Evolutionary conservation across 2,888 invertebrate species (phyloP), one percentile per base, ranked within the genome.

Genomic region (Polyommatus iphigenia): DNA sequence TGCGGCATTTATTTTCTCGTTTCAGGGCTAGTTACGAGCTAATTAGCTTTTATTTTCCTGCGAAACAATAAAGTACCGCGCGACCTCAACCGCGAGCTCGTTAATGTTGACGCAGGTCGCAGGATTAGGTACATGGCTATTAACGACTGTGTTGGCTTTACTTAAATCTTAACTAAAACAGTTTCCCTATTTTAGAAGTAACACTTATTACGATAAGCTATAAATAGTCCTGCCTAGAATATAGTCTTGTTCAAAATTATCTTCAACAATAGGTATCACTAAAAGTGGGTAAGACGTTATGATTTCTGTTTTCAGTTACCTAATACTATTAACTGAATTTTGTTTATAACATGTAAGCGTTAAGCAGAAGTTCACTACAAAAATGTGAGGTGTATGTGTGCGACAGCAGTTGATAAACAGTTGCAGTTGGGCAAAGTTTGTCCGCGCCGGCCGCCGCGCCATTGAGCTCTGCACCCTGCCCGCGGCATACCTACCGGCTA

Each of bases 401-500:
- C 29, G 29, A 29, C 67, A 5, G 67, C 67, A 1, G 29, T 32
- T 67, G 29, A 67, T 67, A 18, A 67, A 32, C 67, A 67, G 29
- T 62, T 24, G 29, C 67, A 67, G 67, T 67, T 67, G 29, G 67
- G 29, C 29, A 67, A 67, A 67, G 67, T 67, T 67, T 29, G 67
- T 13, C 29, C 29, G 24, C 67, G 29, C 8, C 67, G 67, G 62
- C 62, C 62, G 62, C 24, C 13, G 24, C n/a, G n/a, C n/a, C n/a
- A n/a, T n/a, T 18, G 18, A 29, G 29, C 67, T 67, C 67, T 4
- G 15, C 29, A 24, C 62, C 62, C 67, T 24, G 62, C 62, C 54
- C 54, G 3, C 67, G 67, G 24, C 24, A 24, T 2, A 24, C n/a
- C n/a, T n/a, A n/a, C n/a, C n/a, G n/a, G n/a, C n/a, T n/a, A n/a